Evolutionary conservation across 2,888 invertebrate genomes (phyloP), one percentile per base, ranked within the genome.

Genomic region (Tetranychus truncatus): DNA sequence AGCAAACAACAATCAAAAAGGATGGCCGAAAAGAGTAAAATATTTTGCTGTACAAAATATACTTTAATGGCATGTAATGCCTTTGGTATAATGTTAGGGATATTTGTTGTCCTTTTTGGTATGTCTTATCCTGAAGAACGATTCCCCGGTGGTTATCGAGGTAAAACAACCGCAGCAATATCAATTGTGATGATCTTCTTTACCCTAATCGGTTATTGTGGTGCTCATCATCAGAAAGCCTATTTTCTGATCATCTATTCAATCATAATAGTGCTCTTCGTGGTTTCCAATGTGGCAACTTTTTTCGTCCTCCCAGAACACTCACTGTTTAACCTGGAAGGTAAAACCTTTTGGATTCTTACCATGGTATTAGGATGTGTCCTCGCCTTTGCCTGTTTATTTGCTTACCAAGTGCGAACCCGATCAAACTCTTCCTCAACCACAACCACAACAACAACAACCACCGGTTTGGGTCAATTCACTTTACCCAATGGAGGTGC

Each of bases 31-130:
- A 55, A 55, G 55, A 55, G 55, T 55, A 55, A 55, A 55, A 55
- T 55, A 55, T 55, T 55, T 72, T 45, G 66, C 6, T 77, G 75
- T 55, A 73, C 77, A 67, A 77, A 77, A 67, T 77, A 77, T 45
- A 75, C 77, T 3, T 46, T 77, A 55, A 77, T 77, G 11, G 34
- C 74, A 20, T 72, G 75, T 71, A 77, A 77, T 72, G 77, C 77
- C n/a, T 77, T 77, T 45, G 77, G 77, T 44, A 74, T 77, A 45
- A 77, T 77, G 44, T 66, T 77, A 8, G 73, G 74, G 34, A 77
- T 77, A 15, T 77, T 77, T 75, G 74, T 77, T 34, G 77, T 74
- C 7, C 71, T 77, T 45, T 77, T 77, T 45, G 77, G 77, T 44
- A 75, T 77, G 24, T 72, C 71, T 11, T 77, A 77, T 66, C 77